A percentile compares a stretch with the other conserved stretches of the same genome.
These are phyloP conservation scores for Theodoxus fluviatilis DNA, from an alignment of 2,888 invertebrate species.

Conservation along the genomic window DNA sequence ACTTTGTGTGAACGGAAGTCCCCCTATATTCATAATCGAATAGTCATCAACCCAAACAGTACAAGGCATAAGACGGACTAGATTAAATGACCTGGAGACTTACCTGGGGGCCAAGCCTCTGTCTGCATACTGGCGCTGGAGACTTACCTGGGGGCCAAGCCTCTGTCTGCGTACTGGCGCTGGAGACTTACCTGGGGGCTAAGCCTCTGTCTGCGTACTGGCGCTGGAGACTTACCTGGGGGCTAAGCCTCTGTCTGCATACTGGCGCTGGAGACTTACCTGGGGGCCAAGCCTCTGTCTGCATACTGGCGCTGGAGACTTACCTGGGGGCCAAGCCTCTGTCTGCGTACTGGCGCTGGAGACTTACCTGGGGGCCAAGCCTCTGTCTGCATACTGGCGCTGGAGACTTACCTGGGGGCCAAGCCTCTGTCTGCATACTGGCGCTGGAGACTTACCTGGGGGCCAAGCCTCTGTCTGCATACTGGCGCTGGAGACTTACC, in stretches of 20 bases:
- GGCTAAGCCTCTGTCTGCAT: constrained; percentile 52
- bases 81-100: not conserved
- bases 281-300: constrained; percentile 54
- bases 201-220: constrained; percentile 50
- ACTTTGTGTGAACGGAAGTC: too few relatives aligned
- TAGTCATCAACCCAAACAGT: too few relatives aligned
- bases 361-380: constrained; percentile 57
- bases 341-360: constrained; percentile 43
- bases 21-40: too few relatives aligned
- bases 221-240: constrained; percentile 48
- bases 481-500: constrained; percentile 49
- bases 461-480: constrained; percentile 50
- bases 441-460: constrained; percentile 56
- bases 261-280: constrained; percentile 49
- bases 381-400: constrained; percentile 46
- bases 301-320: constrained; percentile 42
- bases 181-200: constrained; percentile 51
- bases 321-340: constrained; percentile 58
- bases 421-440: constrained; percentile 49
- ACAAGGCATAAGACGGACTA: too few relatives aligned
- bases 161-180: constrained; percentile 45
- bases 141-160: constrained; percentile 57
- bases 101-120: constrained; percentile 60
- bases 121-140: constrained; percentile 39
- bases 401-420: constrained; percentile 57